Conservation (phyloP, 1,140 invertebrate genomes). For the Panagrolaimus sp. region DNA sequence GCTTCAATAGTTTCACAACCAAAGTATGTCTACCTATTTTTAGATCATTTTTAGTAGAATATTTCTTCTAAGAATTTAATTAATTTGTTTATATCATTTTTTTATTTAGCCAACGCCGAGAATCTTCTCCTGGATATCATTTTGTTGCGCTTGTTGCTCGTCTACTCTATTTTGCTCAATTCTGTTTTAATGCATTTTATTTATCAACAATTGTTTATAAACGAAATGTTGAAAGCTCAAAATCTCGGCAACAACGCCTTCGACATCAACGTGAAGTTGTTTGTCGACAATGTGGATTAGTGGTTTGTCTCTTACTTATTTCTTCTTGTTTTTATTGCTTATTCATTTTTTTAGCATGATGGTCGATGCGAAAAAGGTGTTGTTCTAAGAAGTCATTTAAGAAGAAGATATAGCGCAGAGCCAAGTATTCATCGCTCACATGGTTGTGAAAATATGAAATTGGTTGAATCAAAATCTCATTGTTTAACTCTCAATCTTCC, state of each 20-base stretch:
- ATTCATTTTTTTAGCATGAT: conserved; percentile 12
- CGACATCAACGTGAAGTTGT: neutral
- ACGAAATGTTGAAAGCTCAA: conserved; percentile 25
- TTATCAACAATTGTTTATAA: conserved; percentile 32
- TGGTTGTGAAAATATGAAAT: neutral
- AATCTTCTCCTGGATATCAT: conserved; percentile 9
- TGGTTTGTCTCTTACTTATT: too few species aligned
- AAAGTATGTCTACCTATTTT: conserved; percentile 19
- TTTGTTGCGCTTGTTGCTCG: conserved; percentile 30
- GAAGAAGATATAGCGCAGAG: neutral
- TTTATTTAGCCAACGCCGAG: neutral
- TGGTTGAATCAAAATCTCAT: conserved; percentile 6
- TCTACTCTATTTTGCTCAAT: conserved; percentile 37
- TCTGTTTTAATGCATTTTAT: conserved; percentile 39
- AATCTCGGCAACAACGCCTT: conserved; percentile 5
- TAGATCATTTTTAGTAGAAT: conserved; percentile 20
- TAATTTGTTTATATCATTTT: neutral
- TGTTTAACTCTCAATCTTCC: neutral
- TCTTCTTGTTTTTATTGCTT: too few species aligned
- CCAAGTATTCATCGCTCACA: neutral
- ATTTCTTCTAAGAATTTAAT: too few species aligned
- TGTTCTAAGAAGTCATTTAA: neutral
- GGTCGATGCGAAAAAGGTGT: neutral
- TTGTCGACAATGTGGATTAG: neutral
- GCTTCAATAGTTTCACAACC: conserved; percentile 15